Evolutionary conservation across 2,888 invertebrate genomes (phyloP), one percentile per base, ranked within the genome.

Genomic region (Napeogenes sylphis): DNA sequence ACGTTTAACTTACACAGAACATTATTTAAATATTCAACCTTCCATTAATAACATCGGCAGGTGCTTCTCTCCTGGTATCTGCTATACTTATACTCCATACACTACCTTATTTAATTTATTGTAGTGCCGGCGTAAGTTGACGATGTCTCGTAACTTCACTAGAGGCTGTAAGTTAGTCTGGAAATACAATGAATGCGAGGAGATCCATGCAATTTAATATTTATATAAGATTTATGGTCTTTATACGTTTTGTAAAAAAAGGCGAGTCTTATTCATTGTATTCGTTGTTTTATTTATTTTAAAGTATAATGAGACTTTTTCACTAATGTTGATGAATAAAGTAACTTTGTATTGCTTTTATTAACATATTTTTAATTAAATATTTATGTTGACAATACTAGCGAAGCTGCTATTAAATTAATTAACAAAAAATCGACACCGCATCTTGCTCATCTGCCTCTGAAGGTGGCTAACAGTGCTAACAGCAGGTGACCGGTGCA

Each of bases 51-150:
- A 30, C 55, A 35, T 33, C 33, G n/a, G 38, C 55, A 55, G 55
- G 71, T 73, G 70, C 71, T 75, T 77, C 81, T 76, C 82, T 81
- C 80, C 78, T 79, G 74, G 76, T 69, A 73, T 72, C 71, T 75
- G 66, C 68, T 66, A 68, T 69, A 51, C 30, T 51, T 68, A 62
- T 68, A 61, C 63, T 64, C 63, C 61, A 53, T 59, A 62, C 66
- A 63, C 60, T 61, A 67, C 66, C 58, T 67, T 68, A 68, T 62
- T 64, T 69, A 70, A 64, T 70, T 70, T 70, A 70, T 69, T 68
- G 71, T 71, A 70, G 66, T 66, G 60, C 67, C 68, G 21, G 69
- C 71, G 69, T 68, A 71, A 74, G 74, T 73, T 62, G 72, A 75
- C 76, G 73, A 76, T 73, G 75, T 73, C 72, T 65, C 56, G 58